Conservation (phyloP, 2,113 vertebrate species). For the Aplodontia rufa region DNA sequence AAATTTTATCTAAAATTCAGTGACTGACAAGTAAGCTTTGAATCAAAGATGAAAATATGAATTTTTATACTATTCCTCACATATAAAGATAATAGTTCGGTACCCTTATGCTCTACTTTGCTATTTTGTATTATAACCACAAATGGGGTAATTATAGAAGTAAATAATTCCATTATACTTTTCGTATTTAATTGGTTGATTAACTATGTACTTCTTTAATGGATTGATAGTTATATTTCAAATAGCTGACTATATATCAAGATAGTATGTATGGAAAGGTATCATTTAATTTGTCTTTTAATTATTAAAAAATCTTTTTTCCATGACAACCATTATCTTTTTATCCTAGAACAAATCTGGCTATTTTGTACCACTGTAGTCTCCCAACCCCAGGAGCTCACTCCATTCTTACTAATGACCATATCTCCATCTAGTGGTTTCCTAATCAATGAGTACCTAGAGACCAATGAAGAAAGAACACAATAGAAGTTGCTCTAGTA, state of each 20-base stretch:
- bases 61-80: not conserved
- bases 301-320: not conserved
- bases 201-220: not conserved
- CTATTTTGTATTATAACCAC: not conserved
- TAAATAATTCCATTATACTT: not conserved
- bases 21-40: not conserved
- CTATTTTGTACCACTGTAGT: not conserved
- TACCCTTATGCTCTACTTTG: not conserved
- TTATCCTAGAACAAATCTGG: not conserved
- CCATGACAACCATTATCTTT: not conserved
- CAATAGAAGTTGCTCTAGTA: not conserved
- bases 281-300: not conserved
- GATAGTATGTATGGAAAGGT: not conserved
- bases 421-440: conserved; percentile 84
- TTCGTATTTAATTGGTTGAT: not conserved
- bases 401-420: conserved; percentile 55
- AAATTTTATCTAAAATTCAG: not conserved
- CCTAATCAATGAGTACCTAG: conserved; percentile 31
- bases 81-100: not conserved
- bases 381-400: not conserved
- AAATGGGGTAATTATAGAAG: not conserved
- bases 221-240: not conserved
- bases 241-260: not conserved
- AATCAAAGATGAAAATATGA: not conserved
- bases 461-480: not conserved